Base-by-base conservation (phyloP, 2,113 vertebrate species). In the Sigmodon hispidus region DNA sequence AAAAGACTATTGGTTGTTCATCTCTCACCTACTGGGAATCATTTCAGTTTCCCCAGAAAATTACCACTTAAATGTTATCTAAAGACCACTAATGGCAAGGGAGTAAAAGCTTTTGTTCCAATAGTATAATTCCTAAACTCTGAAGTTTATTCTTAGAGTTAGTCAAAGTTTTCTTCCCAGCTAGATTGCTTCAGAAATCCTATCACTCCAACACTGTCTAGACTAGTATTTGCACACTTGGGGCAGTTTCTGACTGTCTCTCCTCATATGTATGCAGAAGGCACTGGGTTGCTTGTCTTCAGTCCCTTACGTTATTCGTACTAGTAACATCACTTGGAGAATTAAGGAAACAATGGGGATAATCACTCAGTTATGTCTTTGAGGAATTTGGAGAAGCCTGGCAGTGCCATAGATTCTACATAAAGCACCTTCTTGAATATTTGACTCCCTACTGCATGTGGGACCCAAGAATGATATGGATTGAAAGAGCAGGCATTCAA, bases 221-320 rank as follows among this genome's bases (percentile, higher is more conserved):
- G 36, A 55, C 1, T 80, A 15, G 9, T 11, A 48, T 93, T 63
- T 63, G 69, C n/a, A 93, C 43, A 91, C 2, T 40, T 50, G 10
- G 84, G 59, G 19, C 8, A 70, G 4, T 55, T 52, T 90, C 55
- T 65, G 6, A 80, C 8, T 81, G 16, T 85, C n/a, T 34, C 69
- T 70, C 67, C 65, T 31, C 40, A 75, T 63, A 19, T 48, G 1
- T 63, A 21, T 81, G 29, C 8, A 79, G 15, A 55, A 0, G 79
- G 31, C 7, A 85, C 2, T 0, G 0, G 16, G 22, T 21, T 16
- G 21, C n/a, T n/a, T n/a, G n/a, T n/a, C n/a, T n/a, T n/a, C 21
- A 80, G 4, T 80, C 34, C 43, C 31, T 43, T 12, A 69, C 40
- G 43, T 8, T 87, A 1, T 24, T 13, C 13, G 45, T 34, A 2